Base-by-base conservation (phyloP, 2,888 invertebrate species). In the Lithophane semibrunnea region DNA sequence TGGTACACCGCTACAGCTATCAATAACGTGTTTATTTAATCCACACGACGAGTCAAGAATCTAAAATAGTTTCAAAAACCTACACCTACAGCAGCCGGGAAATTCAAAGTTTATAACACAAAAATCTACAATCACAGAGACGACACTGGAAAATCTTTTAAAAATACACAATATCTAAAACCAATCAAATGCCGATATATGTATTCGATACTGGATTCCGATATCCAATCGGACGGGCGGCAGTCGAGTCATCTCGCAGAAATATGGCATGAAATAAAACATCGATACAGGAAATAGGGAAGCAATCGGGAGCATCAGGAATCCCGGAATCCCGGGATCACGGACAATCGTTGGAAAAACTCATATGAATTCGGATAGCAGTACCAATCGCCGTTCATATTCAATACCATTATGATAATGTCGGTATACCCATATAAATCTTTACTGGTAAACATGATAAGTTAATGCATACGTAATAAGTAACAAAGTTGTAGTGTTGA, bases 241-340 rank as follows among this genome's bases (percentile, higher is more conserved):
- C 88, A 88, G 87, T 89, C 90, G 90, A 91, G 92, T 93, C 92
- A 92, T 94, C 91, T 92, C 89, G 87, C 89, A 92, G 92, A 96
- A 93, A 96, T 96, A 95, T 95, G 92, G 93, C 92, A 91, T 91
- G 93, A 93, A 95, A 96, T 96, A 96, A 96, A 96, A 96, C 94
- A 94, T 91, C 93, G 92, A 94, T 93, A 92, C 90, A 88, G 91
- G 93, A 92, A 93, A 95, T 95, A 94, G 93, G 93, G 92, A 94
- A 94, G 93, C 93, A 91, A 94, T 94, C 92, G 91, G 90, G 88
- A 88, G 88, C 91, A 91, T 92, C 84, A 86, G 82, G 86, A 90
- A 90, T 88, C 86, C 91, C 92, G 83, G 87, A 88, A 90, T 89
- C 84, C 91, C 92, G 83, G 87, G 88, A 90, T 89, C 84, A 91